These are phyloP conservation scores for Muraenolepis orangiensis DNA, from an alignment of 2,797 vertebrate genomes.

Conservation along the genomic window DNA sequence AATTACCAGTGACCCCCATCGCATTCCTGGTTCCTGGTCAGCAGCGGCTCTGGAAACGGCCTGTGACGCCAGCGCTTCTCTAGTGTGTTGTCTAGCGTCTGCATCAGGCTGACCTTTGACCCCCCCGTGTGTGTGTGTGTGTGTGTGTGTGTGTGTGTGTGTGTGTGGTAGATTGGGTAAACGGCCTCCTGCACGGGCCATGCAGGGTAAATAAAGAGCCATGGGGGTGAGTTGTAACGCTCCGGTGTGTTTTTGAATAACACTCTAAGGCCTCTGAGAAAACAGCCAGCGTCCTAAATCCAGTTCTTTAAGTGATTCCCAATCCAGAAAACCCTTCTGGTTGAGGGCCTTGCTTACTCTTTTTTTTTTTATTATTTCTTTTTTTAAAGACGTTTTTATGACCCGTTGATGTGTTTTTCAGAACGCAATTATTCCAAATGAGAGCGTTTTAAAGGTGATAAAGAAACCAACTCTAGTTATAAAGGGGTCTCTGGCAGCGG, in stretches of 20 bases:
- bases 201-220: not conserved
- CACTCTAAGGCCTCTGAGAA: no score
- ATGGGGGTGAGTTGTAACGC: not conserved
- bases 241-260: not conserved
- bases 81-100: conserved; percentile 43
- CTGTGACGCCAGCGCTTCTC: conserved; percentile 59
- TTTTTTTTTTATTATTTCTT: no score
- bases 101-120: not conserved
- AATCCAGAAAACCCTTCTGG: no score
- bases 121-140: not conserved
- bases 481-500: not conserved
- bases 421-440: not conserved
- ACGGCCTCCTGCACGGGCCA: not conserved
- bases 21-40: conserved; percentile 53
- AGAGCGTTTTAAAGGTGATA: not conserved
- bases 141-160: no score
- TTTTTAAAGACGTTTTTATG: not conserved
- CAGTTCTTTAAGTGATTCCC: no score
- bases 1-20: conserved; percentile 50
- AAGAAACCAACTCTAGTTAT: not conserved
- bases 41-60: conserved; percentile 54
- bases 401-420: not conserved
- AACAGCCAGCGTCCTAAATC: no score
- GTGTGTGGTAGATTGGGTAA: not conserved
- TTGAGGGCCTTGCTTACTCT: not conserved